Evolutionary conservation across 1,140 invertebrate genomes (phyloP).

Genomic region (Bombus vancouverensis): DNA sequence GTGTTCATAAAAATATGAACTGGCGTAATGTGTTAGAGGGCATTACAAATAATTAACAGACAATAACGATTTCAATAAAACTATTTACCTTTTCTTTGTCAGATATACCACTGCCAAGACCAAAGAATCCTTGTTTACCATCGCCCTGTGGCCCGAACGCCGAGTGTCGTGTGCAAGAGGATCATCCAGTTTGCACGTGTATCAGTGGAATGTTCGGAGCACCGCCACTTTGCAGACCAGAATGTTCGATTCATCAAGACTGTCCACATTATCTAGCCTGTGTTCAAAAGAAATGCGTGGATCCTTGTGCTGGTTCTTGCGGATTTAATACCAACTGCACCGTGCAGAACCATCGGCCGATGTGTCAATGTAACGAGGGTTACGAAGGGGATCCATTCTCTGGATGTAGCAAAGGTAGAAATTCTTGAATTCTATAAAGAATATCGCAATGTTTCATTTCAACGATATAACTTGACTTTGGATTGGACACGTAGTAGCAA

Average conservation of each 20-base stretch:
- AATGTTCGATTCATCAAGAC: slow-evolving; percentile 91
- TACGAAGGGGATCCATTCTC: slow-evolving; percentile 93
- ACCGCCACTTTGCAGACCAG: slow-evolving; percentile 89
- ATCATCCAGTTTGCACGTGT: slow-evolving; percentile 90
- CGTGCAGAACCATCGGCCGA: slow-evolving; percentile 89
- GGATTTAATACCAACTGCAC: slow-evolving; percentile 91
- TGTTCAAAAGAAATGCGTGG: slow-evolving; percentile 88
- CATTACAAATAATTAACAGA: neutral
- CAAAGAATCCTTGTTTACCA: slow-evolving; percentile 88
- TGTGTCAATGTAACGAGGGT: slow-evolving; percentile 89
- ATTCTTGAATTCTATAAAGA: neutral
- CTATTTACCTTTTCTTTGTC: neutral
- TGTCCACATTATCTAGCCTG: slow-evolving; percentile 91
- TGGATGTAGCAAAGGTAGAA: slow-evolving; percentile 87
- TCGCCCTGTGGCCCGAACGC: slow-evolving; percentile 93
- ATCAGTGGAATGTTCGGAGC: slow-evolving; percentile 91
- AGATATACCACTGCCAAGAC: slow-evolving; percentile 62
- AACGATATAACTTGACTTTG: neutral
- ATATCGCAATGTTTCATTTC: neutral
- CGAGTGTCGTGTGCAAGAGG: slow-evolving; percentile 87
- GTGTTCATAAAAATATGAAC: neutral
- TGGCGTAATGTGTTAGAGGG: too few relatives aligned
- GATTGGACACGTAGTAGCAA: too few relatives aligned
- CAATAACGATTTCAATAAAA: neutral
- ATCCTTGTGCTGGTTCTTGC: slow-evolving; percentile 92